Evolutionary conservation across 92 coral and sea anemone species (phyloP).

Genomic region (Hydrozoanthus gracilis): DNA sequence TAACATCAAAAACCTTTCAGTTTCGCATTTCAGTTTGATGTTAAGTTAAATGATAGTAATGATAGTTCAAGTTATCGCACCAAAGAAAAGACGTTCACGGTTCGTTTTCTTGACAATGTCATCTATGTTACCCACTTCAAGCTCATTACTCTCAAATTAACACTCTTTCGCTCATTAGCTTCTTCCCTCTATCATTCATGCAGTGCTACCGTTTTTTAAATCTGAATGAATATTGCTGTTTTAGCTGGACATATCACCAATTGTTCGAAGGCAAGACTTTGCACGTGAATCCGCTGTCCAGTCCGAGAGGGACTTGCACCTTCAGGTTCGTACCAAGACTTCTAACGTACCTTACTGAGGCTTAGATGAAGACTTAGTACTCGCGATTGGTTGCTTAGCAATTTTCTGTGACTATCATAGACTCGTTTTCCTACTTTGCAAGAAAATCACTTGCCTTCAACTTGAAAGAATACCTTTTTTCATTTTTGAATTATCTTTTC

Average conservation of each 20-base stretch:
- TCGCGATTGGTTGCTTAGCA: no score
- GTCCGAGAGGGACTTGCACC: background rate
- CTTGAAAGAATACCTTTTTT: no score
- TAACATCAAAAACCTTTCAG: no score
- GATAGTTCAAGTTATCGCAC: no score
- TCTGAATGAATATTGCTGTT: background rate
- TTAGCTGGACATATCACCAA: constrained; percentile 13
- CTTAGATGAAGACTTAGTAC: background rate
- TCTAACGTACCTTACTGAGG: background rate
- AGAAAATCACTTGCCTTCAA: no score
- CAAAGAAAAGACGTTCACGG: no score
- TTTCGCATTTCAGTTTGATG: no score
- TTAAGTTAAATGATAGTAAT: no score
- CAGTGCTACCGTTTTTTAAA: background rate
- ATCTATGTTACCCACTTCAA: background rate
- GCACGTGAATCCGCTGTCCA: background rate
- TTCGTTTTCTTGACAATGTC: no score
- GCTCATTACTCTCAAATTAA: background rate
- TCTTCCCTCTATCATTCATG: background rate
- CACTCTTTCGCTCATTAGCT: background rate
- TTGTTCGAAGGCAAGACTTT: background rate
- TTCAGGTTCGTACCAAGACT: constrained; percentile 2
- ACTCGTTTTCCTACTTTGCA: no score
- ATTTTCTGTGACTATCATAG: no score
- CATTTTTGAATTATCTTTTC: no score